Conservation (phyloP, 2,797 vertebrate species). For the Rhynchotus rufescens region DNA sequence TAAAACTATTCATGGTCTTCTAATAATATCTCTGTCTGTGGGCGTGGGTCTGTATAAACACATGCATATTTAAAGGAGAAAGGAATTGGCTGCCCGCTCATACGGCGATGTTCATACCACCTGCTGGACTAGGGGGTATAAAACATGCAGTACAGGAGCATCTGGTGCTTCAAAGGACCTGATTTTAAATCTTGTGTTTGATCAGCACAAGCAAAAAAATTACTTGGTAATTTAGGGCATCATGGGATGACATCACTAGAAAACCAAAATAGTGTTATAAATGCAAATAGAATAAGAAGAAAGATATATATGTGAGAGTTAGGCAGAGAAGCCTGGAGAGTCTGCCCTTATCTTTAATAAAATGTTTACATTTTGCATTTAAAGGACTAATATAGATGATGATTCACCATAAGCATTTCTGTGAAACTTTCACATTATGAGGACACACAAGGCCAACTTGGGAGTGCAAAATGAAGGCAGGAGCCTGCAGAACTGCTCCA, state of each 20-base stretch:
- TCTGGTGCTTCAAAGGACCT: neutral
- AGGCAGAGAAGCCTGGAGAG: neutral
- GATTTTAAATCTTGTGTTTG: neutral
- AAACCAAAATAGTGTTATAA: neutral
- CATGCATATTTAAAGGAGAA: neutral
- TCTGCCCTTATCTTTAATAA: neutral
- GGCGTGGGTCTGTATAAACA: neutral
- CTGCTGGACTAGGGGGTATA: neutral
- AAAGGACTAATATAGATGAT: neutral
- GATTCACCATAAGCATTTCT: neutral
- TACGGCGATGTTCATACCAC: neutral
- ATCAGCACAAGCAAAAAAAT: neutral
- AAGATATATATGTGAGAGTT: neutral
- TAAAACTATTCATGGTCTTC: neutral
- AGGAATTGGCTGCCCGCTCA: neutral
- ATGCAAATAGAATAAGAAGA: constrained; percentile 2
- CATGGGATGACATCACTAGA: neutral
- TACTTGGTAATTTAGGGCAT: neutral
- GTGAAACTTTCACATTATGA: neutral
- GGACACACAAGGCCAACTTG: neutral
- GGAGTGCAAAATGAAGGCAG: neutral
- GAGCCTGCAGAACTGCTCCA: neutral
- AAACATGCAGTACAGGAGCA: neutral
- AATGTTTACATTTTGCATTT: neutral
- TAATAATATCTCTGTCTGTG: neutral